phyloP scores from a whole-genome alignment of 2,888 invertebrate species.

The Apocheima hispidaria region DNA sequence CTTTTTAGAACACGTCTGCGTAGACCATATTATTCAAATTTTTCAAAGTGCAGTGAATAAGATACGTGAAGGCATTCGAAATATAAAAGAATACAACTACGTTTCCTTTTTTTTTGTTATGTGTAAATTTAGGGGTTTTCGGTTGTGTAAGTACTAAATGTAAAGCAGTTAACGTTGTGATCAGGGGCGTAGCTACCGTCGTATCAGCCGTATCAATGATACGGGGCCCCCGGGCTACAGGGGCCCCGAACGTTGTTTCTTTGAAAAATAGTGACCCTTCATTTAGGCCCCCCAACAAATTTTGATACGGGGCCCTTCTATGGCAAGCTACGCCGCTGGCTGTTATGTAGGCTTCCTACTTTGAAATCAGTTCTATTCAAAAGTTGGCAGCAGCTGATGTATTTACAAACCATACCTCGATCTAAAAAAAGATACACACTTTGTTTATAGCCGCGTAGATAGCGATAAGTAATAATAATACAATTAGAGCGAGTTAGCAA shows the following conservation, averaged over 20 bases:
- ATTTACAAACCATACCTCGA: conserved; percentile 3
- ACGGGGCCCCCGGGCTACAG: too few relatives aligned
- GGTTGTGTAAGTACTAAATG: too few relatives aligned
- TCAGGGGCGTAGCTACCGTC: too few relatives aligned
- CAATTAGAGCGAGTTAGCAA: conserved; percentile 25
- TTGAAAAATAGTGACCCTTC: too few relatives aligned
- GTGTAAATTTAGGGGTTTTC: background rate
- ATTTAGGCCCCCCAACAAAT: too few relatives aligned
- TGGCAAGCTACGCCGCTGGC: too few relatives aligned
- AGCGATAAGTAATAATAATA: conserved; percentile 28
- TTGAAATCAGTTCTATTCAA: too few relatives aligned
- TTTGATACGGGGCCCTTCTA: too few relatives aligned
- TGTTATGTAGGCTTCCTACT: too few relatives aligned
- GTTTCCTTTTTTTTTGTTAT: background rate
- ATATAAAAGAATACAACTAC: background rate
- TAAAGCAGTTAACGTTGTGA: too few relatives aligned
- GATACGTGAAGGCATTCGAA: background rate
- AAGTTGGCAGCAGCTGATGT: background rate
- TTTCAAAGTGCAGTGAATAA: background rate
- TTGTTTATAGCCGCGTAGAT: conserved; percentile 27
- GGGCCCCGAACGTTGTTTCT: too few relatives aligned
- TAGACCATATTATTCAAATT: background rate
- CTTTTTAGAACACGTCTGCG: background rate
- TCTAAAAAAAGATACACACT: conserved; percentile 26
- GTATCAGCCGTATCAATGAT: too few relatives aligned